Base-by-base conservation (phyloP, 2,113 vertebrate genomes). In the Oenanthe oenanthe region DNA sequence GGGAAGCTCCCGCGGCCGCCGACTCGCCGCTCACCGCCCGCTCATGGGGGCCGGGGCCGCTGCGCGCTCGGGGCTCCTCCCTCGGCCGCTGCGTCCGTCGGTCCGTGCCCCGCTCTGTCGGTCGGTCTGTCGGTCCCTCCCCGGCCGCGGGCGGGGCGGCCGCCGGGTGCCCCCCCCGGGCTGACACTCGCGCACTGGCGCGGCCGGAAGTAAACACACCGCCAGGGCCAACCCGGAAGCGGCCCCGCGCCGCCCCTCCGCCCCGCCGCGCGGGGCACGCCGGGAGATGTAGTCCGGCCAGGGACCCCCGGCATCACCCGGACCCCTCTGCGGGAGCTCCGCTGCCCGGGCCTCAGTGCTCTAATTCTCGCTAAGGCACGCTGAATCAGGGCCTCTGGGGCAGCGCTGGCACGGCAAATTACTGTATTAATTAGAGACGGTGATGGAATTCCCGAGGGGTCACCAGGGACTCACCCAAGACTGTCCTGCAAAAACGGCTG, bases 201-300 rank as follows among this genome's bases (percentile, higher is more conserved):
- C 92, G 98, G 98, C 98, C 98, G 98, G 98, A 99, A 99, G 98
- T 98, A 98, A 98, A 98, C 98, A 98, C 95, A 97, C 82, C 10
- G 84, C 62, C 43, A 68, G 71, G 14, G 79, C 58, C 93, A 93
- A 93, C 95, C 95, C 93, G 93, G 92, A 92, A 87, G 42, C 51
- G 50, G 29, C 16, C 9, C 31, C 21, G 51, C 18, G 0, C 56
- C 32, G 7, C 14, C 21, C 48, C 42, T 1, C 8, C 10, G 51
- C 22, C 3, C 50, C 32, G 8, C 48, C 32, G 0, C 63, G 38
- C 67, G 61, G 18, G 40, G 84, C 84, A 53, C 54, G 58, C 63
- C 13, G 95, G 95, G 90, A 93, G 61, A 0, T 53, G 94, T 68
- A 94, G 94, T 96, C 29, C 58, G 12, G 20, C 4, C 7, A 0